phyloP scores from a whole-genome alignment of 2,113 vertebrate species.

The Calonectris borealis region DNA sequence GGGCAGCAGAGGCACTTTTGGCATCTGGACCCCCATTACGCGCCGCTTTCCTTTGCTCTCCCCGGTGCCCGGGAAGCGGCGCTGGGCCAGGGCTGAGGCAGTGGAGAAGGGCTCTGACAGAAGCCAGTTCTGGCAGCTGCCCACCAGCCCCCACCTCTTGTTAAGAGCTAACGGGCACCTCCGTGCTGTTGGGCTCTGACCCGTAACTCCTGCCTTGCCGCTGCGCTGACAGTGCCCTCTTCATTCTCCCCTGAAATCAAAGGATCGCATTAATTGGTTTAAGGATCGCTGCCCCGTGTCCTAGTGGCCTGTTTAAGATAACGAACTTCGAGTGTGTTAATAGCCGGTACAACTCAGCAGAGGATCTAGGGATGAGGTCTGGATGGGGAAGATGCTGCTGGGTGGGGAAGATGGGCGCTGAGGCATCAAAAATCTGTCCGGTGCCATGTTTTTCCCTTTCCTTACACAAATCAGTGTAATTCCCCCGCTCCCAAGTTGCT shows the following conservation, averaged over 20 bases:
- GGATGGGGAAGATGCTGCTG: not conserved
- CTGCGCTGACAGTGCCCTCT: conserved; percentile 50
- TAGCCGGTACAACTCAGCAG: not conserved
- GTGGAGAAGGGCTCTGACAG: not conserved
- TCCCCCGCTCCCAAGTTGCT: not conserved
- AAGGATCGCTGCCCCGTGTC: conserved; percentile 50
- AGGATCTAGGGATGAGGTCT: not conserved
- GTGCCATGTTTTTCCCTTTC: not conserved
- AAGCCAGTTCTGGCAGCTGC: conserved; percentile 22
- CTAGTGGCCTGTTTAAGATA: conserved; percentile 58
- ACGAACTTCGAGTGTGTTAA: conserved; percentile 45
- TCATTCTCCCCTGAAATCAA: conserved; percentile 48
- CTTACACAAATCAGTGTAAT: not conserved
- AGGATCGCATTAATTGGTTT: conserved; percentile 67
- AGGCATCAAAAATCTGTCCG: not conserved
- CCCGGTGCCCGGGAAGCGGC: fast-evolving
- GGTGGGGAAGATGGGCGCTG: not conserved
- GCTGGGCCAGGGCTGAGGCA: not conserved
- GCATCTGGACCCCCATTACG: not conserved
- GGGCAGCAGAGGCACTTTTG: not conserved
- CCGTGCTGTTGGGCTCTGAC: conserved; percentile 42
- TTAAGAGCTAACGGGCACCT: conserved; percentile 45
- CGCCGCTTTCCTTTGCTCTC: not conserved
- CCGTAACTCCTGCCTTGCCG: conserved; percentile 32
- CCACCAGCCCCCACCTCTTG: not conserved